phyloP scores from a whole-genome alignment of 1,140 invertebrate genomes.

The Caenorhabditis brenneri region DNA sequence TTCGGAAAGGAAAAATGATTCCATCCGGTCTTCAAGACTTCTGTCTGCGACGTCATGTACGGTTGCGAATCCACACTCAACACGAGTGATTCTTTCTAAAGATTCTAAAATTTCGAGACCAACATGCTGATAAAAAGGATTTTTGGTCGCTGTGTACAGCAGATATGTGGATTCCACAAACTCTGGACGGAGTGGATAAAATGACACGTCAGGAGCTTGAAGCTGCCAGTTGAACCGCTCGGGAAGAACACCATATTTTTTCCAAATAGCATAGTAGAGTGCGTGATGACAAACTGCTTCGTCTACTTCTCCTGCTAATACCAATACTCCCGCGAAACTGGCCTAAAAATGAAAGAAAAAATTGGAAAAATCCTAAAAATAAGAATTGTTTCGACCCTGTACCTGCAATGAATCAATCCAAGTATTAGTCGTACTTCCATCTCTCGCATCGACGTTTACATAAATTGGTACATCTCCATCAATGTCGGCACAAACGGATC shows the following conservation, averaged over 20 bases:
- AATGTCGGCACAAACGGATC: conserved; percentile 65
- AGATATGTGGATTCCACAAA: conserved; percentile 79
- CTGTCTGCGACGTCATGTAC: conserved; percentile 85
- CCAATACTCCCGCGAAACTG: conserved; percentile 72
- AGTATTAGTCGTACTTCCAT: conserved; percentile 76
- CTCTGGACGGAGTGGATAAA: conserved; percentile 79
- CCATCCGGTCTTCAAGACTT: conserved; percentile 94
- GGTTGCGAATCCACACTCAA: conserved; percentile 78
- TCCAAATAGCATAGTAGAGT: conserved; percentile 78
- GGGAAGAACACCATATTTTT: conserved; percentile 77
- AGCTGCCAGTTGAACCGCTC: conserved; percentile 79
- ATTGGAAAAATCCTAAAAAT: too few relatives aligned
- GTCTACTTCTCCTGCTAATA: conserved; percentile 78
- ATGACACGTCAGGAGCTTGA: conserved; percentile 76
- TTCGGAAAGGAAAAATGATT: conserved; percentile 97
- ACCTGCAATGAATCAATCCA: conserved; percentile 80
- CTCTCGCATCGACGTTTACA: conserved; percentile 79
- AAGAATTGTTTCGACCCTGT: too few relatives aligned
- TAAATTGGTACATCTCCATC: conserved; percentile 77
- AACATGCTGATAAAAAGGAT: conserved; percentile 80
- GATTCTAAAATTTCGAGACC: conserved; percentile 77
- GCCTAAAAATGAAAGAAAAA: conserved; percentile 58
- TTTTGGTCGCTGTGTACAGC: conserved; percentile 78
- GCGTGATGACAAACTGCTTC: conserved; percentile 80
- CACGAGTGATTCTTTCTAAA: conserved; percentile 75